Evolutionary conservation across 2,888 invertebrate species (phyloP), one percentile per base, ranked within the genome.

Genomic region (Pantelozetes paolii): DNA sequence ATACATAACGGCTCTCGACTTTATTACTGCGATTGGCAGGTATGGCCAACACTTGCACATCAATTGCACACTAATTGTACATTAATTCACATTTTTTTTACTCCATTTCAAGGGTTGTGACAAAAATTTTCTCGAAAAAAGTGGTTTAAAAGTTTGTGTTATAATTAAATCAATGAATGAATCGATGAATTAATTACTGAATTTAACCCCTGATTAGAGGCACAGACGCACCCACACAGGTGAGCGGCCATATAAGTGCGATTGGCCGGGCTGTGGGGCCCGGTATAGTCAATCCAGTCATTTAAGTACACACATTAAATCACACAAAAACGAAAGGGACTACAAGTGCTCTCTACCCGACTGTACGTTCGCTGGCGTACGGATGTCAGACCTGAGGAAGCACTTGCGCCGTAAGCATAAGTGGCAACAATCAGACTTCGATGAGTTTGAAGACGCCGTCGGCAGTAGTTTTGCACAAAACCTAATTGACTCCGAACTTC

Each of bases 191-290:
- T 50, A 20, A 1, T 20, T 20, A 20, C 8, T 50, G 20, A n/a
- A 18, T 1, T n/a, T 50, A 20, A 3, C 1, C 3, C 1, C 20
- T 42, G 23, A 1, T 15, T 28, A 59, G 59, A n/a, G 59, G 5
- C 59, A 59, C 32, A 26, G 26, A 1, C 59, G 59, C 8, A 59
- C 64, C 1, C 73, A 73, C 36, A 69, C 73, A 8, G 67, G 73
- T 50, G 67, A 73, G 32, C 40, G 45, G n/a, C 73, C 73, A 9
- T 73, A 48, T 45, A 15, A 9, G 11, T 73, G 73, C 50, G 73
- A 73, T 32, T 73, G 73, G 73, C 73, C 73, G 2, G 73, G 67
- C 9, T 73, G 73, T 69, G 54, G 32, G 23, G 69, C 73, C 42
- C 40, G 67, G 15, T 73, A 67, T 36, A 48, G 48, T 40, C 73